A percentile compares a stretch with the other conserved stretches of the same genome.
phyloP scores from a whole-genome alignment of 1,140 invertebrate species.

The Phymastichus coffea region DNA sequence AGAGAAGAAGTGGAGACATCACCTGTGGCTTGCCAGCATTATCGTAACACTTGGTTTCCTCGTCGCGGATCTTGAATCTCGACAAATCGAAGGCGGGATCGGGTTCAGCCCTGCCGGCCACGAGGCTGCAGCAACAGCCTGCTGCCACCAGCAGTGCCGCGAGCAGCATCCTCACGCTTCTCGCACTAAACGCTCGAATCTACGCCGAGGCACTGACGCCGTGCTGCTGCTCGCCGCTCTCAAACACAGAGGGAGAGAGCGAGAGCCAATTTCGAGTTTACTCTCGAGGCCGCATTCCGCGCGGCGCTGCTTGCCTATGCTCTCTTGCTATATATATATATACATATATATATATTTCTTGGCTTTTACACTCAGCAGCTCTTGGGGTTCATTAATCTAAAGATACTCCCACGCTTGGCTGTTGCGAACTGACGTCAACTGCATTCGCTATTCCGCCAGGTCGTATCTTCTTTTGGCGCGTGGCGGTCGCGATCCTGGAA shows the following conservation, averaged over 20 bases:
- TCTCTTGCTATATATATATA: too few relatives aligned
- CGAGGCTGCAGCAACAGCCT: conserved; percentile 14
- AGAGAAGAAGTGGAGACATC: conserved; percentile 15
- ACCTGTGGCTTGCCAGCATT: conserved; percentile 48
- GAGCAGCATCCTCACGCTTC: too few relatives aligned
- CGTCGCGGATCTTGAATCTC: conserved; percentile 36
- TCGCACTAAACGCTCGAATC: too few relatives aligned
- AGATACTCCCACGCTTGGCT: too few relatives aligned
- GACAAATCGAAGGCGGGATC: conserved; percentile 44
- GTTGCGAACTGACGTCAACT: too few relatives aligned
- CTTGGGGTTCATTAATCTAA: too few relatives aligned
- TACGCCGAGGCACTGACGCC: too few relatives aligned
- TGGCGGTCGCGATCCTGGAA: too few relatives aligned
- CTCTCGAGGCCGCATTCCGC: conserved; percentile 29
- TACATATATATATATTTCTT: too few relatives aligned
- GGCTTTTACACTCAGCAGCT: too few relatives aligned
- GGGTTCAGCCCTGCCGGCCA: conserved; percentile 39
- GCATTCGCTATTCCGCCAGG: too few relatives aligned
- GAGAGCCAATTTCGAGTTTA: conserved; percentile 27
- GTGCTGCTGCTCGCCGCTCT: neutral
- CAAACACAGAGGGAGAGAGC: neutral
- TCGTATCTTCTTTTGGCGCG: too few relatives aligned
- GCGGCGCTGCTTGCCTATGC: neutral
- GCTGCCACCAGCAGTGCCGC: neutral
- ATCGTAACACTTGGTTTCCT: conserved; percentile 53